A percentile compares a stretch with the other conserved stretches of the same genome.
These are phyloP conservation scores for Matsumyia berberina DNA, from an alignment of 2,888 invertebrate species.

Conservation along the genomic window DNA sequence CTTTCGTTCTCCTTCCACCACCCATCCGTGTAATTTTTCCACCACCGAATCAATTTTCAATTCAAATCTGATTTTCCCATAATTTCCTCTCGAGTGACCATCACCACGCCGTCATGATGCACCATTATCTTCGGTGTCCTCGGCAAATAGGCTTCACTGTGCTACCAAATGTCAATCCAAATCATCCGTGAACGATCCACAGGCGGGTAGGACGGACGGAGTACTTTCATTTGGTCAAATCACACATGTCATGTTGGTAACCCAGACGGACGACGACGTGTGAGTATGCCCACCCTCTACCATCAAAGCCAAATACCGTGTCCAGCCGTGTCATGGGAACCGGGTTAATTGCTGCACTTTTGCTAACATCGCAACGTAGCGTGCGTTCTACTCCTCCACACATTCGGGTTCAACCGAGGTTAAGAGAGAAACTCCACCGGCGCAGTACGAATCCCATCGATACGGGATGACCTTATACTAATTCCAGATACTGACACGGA, in stretches of 20 bases:
- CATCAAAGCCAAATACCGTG: constrained; percentile 17
- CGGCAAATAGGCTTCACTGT: not conserved
- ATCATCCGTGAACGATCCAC: constrained; percentile 46
- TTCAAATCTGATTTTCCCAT: constrained; percentile 61
- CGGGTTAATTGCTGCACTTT: constrained; percentile 84
- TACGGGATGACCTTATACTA: constrained; percentile 74
- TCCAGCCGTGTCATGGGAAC: constrained; percentile 80
- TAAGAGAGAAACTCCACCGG: constrained; percentile 67
- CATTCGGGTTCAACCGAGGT: constrained; percentile 54
- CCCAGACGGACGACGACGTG: constrained; percentile 46
- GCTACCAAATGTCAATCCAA: constrained; percentile 14
- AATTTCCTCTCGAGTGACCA: constrained; percentile 34
- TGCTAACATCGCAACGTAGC: constrained; percentile 77
- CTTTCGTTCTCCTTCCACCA: constrained; percentile 46
- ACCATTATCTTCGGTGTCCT: constrained; percentile 38
- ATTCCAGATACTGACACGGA: constrained; percentile 79
- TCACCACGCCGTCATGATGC: not conserved
- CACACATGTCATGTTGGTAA: constrained; percentile 55
- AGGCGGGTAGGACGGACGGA: not conserved
- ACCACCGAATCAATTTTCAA: constrained; percentile 63
- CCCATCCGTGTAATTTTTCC: constrained; percentile 44
- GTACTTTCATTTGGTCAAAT: constrained; percentile 64
- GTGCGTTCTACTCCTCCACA: constrained; percentile 52
- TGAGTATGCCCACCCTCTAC: constrained; percentile 30
- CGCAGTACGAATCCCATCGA: constrained; percentile 43